Base-by-base conservation (phyloP, 2,113 vertebrate species). In the Serilophus lunatus region DNA sequence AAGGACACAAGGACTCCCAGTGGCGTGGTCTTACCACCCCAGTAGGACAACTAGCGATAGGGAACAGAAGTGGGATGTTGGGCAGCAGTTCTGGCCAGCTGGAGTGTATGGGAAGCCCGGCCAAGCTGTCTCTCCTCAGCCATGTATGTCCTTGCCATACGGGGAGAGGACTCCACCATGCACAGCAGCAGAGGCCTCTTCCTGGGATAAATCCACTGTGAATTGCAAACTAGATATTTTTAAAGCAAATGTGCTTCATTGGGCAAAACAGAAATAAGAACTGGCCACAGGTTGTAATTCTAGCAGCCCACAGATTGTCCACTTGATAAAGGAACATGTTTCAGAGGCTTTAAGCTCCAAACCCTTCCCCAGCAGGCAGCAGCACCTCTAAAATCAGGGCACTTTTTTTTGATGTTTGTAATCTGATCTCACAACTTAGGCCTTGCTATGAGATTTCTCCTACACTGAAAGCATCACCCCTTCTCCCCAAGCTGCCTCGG, bases 31-130 rank as follows among this genome's bases (percentile, higher is more conserved):
- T 84, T 44, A 80, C 16, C 33, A 63, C 8, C 45, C 63, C 0
- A 0, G 57, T 35, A 88, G 56, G 54, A 75, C 26, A 36, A 18
- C 36, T 6, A 4, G 64, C 0, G 0, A 29, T 36, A 57, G 36
- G n/a, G n/a, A 77, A 75, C 45, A 93, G 57, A 40, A 22, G 10
- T 0, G 5, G 45, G 35, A 50, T 51, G 19, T 5, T 38, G 44
- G 53, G 44, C 22, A 64, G 38, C 16, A 64, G 29, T 24, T 88
- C 61, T 53, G 79, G 15, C 13, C 82, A 66, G 65, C 28, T 84
- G 57, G 40, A 29, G 44, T 8, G 9, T 6, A 49, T 24, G 49
- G 77, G 35, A 83, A 81, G 23, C 59, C 40, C 77, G 81, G 54
- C 17, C 28, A 45, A 31, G 14, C 36, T 61, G 28, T n/a, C 3